phyloP scores from a whole-genome alignment of 2,888 invertebrate genomes.

The Sphaeridia pumilis region DNA sequence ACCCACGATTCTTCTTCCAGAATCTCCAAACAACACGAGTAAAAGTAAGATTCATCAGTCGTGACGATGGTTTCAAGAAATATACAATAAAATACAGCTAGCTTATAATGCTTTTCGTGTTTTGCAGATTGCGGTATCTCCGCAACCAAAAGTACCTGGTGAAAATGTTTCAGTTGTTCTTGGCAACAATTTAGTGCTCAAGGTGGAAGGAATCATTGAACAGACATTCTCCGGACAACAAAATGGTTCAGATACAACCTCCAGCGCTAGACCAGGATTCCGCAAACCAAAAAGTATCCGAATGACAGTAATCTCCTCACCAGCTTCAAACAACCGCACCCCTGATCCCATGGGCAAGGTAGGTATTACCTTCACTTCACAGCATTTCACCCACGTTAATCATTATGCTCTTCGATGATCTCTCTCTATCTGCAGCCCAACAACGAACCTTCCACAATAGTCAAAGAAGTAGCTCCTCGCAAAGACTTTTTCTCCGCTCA shows the following conservation, averaged over 20 bases:
- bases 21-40: slow-evolving; percentile 68
- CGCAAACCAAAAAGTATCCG: slow-evolving; percentile 34
- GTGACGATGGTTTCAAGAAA: not conserved
- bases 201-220: slow-evolving; percentile 85
- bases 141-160: slow-evolving; percentile 63
- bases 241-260: not conserved
- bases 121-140: slow-evolving; percentile 56
- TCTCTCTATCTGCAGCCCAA: slow-evolving; percentile 7
- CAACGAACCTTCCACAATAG: slow-evolving; percentile 27
- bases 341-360: slow-evolving; percentile 23
- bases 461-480: slow-evolving; percentile 59
- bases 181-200: slow-evolving; percentile 75
- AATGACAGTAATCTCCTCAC: slow-evolving; percentile 29
- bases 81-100: not conserved
- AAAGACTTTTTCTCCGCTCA: slow-evolving; percentile 90
- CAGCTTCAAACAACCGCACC: slow-evolving; percentile 20
- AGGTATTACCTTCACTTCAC: not conserved
- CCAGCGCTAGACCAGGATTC: slow-evolving; percentile 14
- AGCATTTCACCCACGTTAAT: not conserved
- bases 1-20: slow-evolving; percentile 73
- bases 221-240: slow-evolving; percentile 40
- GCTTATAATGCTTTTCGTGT: not conserved
- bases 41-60: slow-evolving; percentile 45
- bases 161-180: slow-evolving; percentile 74
- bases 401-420: not conserved